Conservation (phyloP, 53 echinoderm and acorn worm genomes). For the Apostichopus leukothele region DNA sequence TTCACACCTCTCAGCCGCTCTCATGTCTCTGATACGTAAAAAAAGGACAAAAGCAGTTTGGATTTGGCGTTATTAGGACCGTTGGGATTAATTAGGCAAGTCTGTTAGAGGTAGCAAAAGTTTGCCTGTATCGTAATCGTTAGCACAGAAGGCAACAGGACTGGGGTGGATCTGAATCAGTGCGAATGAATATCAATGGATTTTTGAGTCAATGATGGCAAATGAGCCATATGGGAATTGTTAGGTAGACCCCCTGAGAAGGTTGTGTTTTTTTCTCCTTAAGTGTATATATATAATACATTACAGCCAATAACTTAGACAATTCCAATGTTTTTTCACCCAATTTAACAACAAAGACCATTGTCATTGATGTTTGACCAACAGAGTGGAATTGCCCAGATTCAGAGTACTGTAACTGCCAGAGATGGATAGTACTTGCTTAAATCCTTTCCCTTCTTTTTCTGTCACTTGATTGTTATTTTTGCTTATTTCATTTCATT, state of each 20-base stretch:
- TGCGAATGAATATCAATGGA: slow-evolving; percentile 1
- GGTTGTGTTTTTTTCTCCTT: neutral
- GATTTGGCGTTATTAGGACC: slow-evolving; percentile 46
- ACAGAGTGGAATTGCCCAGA: too few relatives aligned
- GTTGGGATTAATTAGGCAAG: slow-evolving; percentile 52
- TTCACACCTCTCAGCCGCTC: slow-evolving; percentile 47
- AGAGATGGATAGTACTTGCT: too few relatives aligned
- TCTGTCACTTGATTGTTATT: too few relatives aligned
- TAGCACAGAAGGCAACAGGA: slow-evolving; percentile 30
- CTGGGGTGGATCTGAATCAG: neutral
- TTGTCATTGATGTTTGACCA: too few relatives aligned
- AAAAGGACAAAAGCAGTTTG: slow-evolving; percentile 34
- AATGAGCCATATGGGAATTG: slow-evolving; percentile 1
- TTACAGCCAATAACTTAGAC: too few relatives aligned
- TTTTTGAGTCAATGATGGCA: slow-evolving; percentile 1
- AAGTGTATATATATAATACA: neutral
- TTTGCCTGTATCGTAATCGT: slow-evolving; percentile 26
- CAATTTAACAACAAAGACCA: too few relatives aligned
- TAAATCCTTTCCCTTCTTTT: too few relatives aligned
- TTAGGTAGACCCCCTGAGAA: neutral
- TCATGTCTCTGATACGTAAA: slow-evolving; percentile 37
- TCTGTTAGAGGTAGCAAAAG: slow-evolving; percentile 14
- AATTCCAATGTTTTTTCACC: too few relatives aligned
- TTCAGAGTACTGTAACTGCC: too few relatives aligned
- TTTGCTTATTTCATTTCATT: too few relatives aligned